phyloP scores from a whole-genome alignment of 2,888 invertebrate genomes.

The Morinoia aosen region DNA sequence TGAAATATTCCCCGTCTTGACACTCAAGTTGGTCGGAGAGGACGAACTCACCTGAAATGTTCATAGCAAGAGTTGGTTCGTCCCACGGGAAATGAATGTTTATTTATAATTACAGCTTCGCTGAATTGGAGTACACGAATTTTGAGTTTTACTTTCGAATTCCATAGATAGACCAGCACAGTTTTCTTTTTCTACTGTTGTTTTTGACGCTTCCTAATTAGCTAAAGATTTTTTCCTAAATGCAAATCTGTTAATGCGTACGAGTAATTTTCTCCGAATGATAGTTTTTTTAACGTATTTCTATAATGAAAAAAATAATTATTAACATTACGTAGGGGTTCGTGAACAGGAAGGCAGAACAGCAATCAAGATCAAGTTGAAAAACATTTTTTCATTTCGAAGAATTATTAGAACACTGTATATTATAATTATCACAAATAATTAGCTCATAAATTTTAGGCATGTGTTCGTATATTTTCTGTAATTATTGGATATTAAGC shows the following conservation, averaged over 20 bases:
- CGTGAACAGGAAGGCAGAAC: background rate
- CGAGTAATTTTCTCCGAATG: background rate
- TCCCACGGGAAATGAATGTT: background rate
- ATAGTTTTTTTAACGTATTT: background rate
- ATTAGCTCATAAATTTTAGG: too few relatives aligned
- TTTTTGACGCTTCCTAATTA: background rate
- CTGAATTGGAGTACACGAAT: too few relatives aligned
- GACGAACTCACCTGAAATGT: background rate
- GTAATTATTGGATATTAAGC: too few relatives aligned
- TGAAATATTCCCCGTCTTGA: slow-evolving; percentile 45
- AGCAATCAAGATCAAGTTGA: background rate
- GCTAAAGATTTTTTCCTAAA: background rate
- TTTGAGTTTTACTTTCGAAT: background rate
- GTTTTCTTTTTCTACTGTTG: too few relatives aligned
- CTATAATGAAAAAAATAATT: background rate
- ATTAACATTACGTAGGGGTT: background rate
- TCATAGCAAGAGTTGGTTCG: background rate
- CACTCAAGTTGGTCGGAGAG: slow-evolving; percentile 35
- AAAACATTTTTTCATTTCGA: background rate
- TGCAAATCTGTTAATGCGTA: background rate
- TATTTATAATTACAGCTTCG: too few relatives aligned
- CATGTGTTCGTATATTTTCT: too few relatives aligned
- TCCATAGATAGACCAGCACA: too few relatives aligned
- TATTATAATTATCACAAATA: too few relatives aligned
- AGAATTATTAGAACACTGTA: too few relatives aligned